Base-by-base conservation (phyloP, 1,140 invertebrate genomes). In the Megalopta genalis region DNA sequence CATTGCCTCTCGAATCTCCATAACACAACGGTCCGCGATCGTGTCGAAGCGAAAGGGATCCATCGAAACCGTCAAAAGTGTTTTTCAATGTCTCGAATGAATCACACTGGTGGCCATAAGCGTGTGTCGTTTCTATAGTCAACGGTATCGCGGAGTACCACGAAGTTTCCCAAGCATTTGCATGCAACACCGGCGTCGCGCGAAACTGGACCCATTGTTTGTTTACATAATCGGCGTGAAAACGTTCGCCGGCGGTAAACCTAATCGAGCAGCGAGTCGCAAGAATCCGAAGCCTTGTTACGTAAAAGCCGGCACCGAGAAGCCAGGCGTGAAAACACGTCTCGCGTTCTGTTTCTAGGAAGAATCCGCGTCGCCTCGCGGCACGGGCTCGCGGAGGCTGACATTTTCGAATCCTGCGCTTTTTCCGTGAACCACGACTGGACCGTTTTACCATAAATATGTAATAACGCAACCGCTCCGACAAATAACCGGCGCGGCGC, bases 321-420 rank as follows among this genome's bases (percentile, higher is more conserved):
- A 10, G 12, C 49, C 81, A 81, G 84, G 85, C 88, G 88, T 86
- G 84, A 89, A 89, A 89, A 89, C 84, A 85, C 84, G 80, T 72
- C 81, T 71, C 67, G 75, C 70, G 84, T 74, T 67, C 68, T n/a
- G 23, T 72, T 85, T 85, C 82, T 37, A 46, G 72, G 83, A 85
- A 84, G 77, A 76, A 71, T 72, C 72, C 21, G 21, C 18, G 49
- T 4, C 32, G 42, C 10, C 42, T 12, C 42, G 9, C 70, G 18
- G n/a, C 0, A 32, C 25, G 42, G 76, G 59, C 74, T 46, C 81
- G 60, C n/a, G 60, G 80, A 82, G 70, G 65, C 18, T 16, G 25
- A 37, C 52, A 66, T 67, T 74, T 76, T 27, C 42, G 46, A n/a
- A 62, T 57, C 46, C 25, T 69, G 70, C 78, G 81, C 66, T 83